A percentile compares a stretch with the other conserved stretches of the same genome.
Conservation (phyloP, 1,140 invertebrate genomes). For the Drosophila guanche region DNA sequence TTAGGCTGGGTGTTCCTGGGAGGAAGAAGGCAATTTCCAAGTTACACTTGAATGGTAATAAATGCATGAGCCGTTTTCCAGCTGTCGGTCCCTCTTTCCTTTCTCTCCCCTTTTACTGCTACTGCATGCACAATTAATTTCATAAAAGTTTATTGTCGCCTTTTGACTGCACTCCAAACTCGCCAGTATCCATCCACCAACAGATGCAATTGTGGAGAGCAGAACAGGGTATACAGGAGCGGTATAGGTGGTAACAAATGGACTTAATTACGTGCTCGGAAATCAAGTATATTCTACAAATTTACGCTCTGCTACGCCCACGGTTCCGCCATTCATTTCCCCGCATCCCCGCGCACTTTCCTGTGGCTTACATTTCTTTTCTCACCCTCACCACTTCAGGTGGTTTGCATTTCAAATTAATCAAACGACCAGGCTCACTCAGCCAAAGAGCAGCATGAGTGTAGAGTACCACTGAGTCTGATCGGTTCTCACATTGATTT, state of each 20-base stretch:
- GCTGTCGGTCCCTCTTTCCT: slow-evolving; percentile 24
- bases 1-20: neutral
- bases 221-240: slow-evolving; percentile 2
- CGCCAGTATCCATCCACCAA: slow-evolving; percentile 7
- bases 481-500: slow-evolving; percentile 46
- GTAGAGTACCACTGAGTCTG: slow-evolving; percentile 51
- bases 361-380: slow-evolving; percentile 60
- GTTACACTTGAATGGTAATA: slow-evolving; percentile 80
- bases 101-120: slow-evolving; percentile 14
- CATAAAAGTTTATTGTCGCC: slow-evolving; percentile 81
- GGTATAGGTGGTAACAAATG: slow-evolving; percentile 60
- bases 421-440: slow-evolving; percentile 64
- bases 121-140: slow-evolving; percentile 80
- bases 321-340: slow-evolving; percentile 12
- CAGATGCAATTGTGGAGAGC: slow-evolving; percentile 59
- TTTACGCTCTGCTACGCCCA: slow-evolving; percentile 64
- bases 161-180: slow-evolving; percentile 52
- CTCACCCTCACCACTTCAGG: slow-evolving; percentile 37
- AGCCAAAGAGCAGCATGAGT: slow-evolving; percentile 36
- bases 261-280: slow-evolving; percentile 80
- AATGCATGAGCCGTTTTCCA: slow-evolving; percentile 68
- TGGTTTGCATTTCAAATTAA: slow-evolving; percentile 82
- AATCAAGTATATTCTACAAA: slow-evolving; percentile 81
- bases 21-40: slow-evolving; percentile 28
- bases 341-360: slow-evolving; percentile 22